phyloP scores from a whole-genome alignment of 2,888 invertebrate species.

The Drosophila siamana region DNA sequence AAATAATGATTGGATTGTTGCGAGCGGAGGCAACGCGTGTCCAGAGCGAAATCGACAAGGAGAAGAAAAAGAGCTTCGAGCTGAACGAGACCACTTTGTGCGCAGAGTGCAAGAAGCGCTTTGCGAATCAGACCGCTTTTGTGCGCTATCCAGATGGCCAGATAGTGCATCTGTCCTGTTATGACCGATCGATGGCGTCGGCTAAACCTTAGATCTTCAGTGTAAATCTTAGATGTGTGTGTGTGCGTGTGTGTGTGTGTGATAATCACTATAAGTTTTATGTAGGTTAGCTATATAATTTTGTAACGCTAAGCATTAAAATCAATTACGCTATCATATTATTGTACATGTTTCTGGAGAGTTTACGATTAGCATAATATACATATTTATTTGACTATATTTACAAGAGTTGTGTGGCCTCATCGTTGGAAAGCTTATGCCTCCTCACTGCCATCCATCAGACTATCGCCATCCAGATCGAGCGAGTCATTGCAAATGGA shows the following conservation, averaged over 20 bases:
- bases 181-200: conserved; percentile 83
- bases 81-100: conserved; percentile 96
- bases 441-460: conserved; percentile 83
- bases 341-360: background rate
- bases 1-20: conserved; percentile 93
- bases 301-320: background rate
- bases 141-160: conserved; percentile 96
- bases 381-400: conserved; percentile 68
- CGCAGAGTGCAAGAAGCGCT: conserved; percentile 96
- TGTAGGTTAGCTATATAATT: background rate
- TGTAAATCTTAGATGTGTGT: background rate
- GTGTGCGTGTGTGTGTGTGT: conserved; percentile 37
- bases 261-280: conserved; percentile 29
- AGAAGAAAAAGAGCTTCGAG: conserved; percentile 93
- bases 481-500: conserved; percentile 85
- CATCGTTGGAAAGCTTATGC: conserved; percentile 59
- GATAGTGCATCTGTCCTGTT: conserved; percentile 96
- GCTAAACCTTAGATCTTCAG: conserved; percentile 44
- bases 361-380: conserved; percentile 15
- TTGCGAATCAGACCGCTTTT: conserved; percentile 97
- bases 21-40: conserved; percentile 94
- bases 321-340: background rate
- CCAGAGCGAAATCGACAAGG: conserved; percentile 91
- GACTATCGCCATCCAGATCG: conserved; percentile 83
- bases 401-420: conserved; percentile 51